Percentiles rank a stretch among this genome's conserved stretches.
Conservation (phyloP, 2,113 vertebrate species). For the Falcunculus frontatus region DNA sequence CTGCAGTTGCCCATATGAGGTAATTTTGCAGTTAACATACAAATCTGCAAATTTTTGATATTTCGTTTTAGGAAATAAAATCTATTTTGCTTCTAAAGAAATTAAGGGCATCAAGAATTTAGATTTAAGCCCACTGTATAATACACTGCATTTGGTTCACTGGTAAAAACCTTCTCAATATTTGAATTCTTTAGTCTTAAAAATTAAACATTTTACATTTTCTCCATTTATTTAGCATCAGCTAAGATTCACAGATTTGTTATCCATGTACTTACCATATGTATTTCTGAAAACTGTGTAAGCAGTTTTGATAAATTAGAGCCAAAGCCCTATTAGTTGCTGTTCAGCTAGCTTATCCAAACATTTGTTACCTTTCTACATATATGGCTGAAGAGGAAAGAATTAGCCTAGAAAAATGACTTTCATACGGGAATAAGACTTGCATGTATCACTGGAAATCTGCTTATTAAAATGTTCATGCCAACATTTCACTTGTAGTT, state of each 20-base stretch:
- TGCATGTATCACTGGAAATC: neutral
- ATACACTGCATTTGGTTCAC: neutral
- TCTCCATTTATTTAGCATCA: neutral
- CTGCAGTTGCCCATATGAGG: neutral
- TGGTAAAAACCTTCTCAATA: slow-evolving; percentile 9
- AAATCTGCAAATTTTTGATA: neutral
- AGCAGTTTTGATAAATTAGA: slow-evolving; percentile 10
- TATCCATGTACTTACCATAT: slow-evolving; percentile 1
- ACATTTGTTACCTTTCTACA: neutral
- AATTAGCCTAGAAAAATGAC: neutral
- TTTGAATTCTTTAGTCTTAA: neutral
- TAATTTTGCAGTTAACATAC: neutral
- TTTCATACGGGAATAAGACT: neutral
- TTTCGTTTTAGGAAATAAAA: neutral
- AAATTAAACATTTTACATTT: neutral
- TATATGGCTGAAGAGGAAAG: neutral
- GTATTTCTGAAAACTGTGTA: neutral
- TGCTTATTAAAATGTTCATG: slow-evolving; percentile 7
- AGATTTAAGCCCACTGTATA: neutral
- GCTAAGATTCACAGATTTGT: neutral
- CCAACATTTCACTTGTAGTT: neutral
- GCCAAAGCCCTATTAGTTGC: neutral
- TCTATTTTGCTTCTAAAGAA: neutral
- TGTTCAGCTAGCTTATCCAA: slow-evolving; percentile 11
- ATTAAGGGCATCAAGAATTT: neutral